These are phyloP conservation scores for Madoqua kirkii DNA, from an alignment of 2,113 vertebrate species.

Conservation along the genomic window DNA sequence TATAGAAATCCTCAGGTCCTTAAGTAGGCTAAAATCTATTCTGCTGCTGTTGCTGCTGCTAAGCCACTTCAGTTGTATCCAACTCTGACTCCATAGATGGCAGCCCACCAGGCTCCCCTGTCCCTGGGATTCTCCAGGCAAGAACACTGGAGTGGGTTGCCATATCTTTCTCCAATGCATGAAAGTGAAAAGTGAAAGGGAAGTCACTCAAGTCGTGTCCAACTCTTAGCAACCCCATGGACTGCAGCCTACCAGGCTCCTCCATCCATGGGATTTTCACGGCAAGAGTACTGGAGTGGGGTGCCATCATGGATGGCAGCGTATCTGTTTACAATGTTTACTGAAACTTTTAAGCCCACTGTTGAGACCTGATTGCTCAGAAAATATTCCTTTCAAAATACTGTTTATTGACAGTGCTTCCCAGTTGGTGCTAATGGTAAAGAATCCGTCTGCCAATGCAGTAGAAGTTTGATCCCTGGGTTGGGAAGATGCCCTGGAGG, in stretches of 20 bases:
- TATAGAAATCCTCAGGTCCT: not conserved
- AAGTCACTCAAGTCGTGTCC: too few species aligned
- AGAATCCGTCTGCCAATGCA: not conserved
- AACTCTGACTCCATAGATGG: too few species aligned
- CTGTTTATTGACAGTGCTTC: not conserved
- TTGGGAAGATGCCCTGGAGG: not conserved
- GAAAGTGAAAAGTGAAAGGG: too few species aligned
- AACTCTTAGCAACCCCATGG: accelerated
- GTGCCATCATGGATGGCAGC: not conserved
- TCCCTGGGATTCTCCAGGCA: too few species aligned
- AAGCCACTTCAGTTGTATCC: too few species aligned
- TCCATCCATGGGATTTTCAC: too few species aligned
- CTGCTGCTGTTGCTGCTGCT: not conserved
- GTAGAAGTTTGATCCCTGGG: not conserved
- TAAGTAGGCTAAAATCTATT: not conserved
- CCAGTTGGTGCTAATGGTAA: not conserved
- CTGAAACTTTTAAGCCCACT: not conserved
- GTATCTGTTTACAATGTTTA: not conserved
- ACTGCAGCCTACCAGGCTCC: too few species aligned
- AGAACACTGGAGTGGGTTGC: too few species aligned
- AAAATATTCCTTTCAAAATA: not conserved
- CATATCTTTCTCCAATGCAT: too few species aligned
- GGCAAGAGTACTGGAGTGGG: too few species aligned
- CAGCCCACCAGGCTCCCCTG: too few species aligned
- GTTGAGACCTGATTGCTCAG: not conserved